Percentiles rank a stretch among this genome's conserved stretches.
phyloP scores from a whole-genome alignment of 1,140 invertebrate species.

The Aphelinus certus region DNA sequence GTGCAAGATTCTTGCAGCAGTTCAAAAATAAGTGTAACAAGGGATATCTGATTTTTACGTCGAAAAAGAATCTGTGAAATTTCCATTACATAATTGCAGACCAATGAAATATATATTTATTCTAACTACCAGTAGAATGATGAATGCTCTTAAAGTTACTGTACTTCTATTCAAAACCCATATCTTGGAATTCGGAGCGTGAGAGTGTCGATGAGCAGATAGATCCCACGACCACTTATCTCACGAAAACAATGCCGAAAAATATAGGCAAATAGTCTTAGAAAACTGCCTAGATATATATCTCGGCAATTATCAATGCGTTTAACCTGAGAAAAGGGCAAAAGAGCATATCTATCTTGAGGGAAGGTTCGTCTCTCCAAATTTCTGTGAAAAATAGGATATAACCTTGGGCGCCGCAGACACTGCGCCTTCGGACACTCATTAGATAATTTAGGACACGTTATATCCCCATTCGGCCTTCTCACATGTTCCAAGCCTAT shows the following conservation, averaged over 20 bases:
- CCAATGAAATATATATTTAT: too few species aligned
- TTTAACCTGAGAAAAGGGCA: not conserved
- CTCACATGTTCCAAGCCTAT: slow-evolving; percentile 57
- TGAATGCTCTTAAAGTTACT: too few species aligned
- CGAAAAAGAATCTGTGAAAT: too few species aligned
- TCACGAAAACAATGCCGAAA: not conserved
- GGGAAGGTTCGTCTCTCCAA: slow-evolving; percentile 40
- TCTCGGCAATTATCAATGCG: slow-evolving; percentile 2
- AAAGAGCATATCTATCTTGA: slow-evolving; percentile 5
- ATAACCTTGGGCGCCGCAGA: slow-evolving; percentile 47
- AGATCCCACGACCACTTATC: too few species aligned
- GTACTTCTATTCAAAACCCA: too few species aligned
- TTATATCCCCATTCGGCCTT: slow-evolving; percentile 61
- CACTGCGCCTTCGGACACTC: slow-evolving; percentile 57
- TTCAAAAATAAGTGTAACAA: too few species aligned
- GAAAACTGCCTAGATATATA: slow-evolving; percentile 11
- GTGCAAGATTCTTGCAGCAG: too few species aligned
- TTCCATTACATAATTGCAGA: too few species aligned
- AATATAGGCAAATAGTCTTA: slow-evolving; percentile 18
- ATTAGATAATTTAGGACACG: slow-evolving; percentile 66
- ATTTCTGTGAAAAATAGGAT: slow-evolving; percentile 50
- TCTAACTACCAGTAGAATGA: too few species aligned
- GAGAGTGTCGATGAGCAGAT: too few species aligned
- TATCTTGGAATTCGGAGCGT: too few species aligned
- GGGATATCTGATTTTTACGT: too few species aligned